Percentiles rank a stretch among this genome's conserved stretches.
These are phyloP conservation scores for Phoronis australis DNA, from an alignment of 2,888 invertebrate species.

Conservation along the genomic window DNA sequence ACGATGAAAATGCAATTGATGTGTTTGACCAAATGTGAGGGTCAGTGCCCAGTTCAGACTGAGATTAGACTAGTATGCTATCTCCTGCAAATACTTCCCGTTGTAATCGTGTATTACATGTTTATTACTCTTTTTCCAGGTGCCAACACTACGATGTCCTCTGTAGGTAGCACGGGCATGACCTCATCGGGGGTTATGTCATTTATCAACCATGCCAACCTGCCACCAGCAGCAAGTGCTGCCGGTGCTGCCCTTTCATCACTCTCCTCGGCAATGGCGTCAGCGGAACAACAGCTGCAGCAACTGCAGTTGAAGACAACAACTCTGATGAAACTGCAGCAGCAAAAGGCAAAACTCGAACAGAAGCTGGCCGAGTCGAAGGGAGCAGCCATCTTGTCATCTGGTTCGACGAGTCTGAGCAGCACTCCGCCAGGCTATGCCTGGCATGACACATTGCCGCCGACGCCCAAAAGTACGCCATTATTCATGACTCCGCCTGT, in stretches of 20 bases:
- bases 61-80: too few relatives aligned
- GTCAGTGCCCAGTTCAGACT: too few relatives aligned
- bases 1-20: too few relatives aligned
- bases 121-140: too few relatives aligned
- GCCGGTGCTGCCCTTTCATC: constrained; percentile 25
- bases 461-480: constrained; percentile 52
- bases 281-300: constrained; percentile 34
- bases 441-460: too few relatives aligned
- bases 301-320: constrained; percentile 25
- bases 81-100: too few relatives aligned
- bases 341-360: constrained; percentile 15
- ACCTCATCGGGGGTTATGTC: too few relatives aligned
- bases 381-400: constrained; percentile 12
- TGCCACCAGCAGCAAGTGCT: constrained; percentile 12
- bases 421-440: neutral
- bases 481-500: constrained; percentile 46
- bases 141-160: too few relatives aligned
- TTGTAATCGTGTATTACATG: too few relatives aligned
- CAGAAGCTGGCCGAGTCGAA: constrained; percentile 35
- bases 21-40: too few relatives aligned
- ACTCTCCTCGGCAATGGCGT: constrained; percentile 28
- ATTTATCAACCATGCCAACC: constrained; percentile 18
- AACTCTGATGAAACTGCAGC: constrained; percentile 32
- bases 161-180: too few relatives aligned
- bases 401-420: neutral